phyloP scores from a whole-genome alignment of 2,888 invertebrate species.

The Pterostichus niger region DNA sequence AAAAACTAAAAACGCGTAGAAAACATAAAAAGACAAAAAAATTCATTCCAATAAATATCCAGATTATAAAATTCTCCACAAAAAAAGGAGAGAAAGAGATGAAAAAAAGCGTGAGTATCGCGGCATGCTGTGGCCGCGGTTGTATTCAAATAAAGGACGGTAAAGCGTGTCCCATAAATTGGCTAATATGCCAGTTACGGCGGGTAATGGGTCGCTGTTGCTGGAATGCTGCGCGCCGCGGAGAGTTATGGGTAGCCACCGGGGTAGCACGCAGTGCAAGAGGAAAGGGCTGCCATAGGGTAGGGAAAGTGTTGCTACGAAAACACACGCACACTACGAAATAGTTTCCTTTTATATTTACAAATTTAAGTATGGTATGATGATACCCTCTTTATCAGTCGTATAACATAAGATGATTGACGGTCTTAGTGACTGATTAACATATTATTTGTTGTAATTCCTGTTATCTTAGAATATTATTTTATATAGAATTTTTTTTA shows the following conservation, averaged over 20 bases:
- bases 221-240: conserved; percentile 28
- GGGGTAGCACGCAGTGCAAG: conserved; percentile 7
- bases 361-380: not conserved
- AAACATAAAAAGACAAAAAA: conserved; percentile 63
- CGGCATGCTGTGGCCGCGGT: conserved; percentile 20
- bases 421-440: too few species aligned
- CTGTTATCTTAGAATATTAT: too few species aligned
- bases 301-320: not conserved
- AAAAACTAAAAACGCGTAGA: conserved; percentile 61
- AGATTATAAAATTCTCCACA: conserved; percentile 65
- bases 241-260: conserved; percentile 30
- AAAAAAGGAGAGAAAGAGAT: conserved; percentile 45
- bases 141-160: conserved; percentile 37
- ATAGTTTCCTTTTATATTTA: not conserved
- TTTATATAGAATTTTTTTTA: too few species aligned
- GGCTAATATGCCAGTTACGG: conserved; percentile 53
- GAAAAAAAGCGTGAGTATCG: conserved; percentile 25
- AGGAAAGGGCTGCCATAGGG: not conserved
- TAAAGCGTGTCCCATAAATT: conserved; percentile 54
- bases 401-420: too few species aligned
- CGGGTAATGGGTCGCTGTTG: conserved; percentile 50
- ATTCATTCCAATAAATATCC: conserved; percentile 64
- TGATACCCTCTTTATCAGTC: too few species aligned
- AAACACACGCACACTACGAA: not conserved
- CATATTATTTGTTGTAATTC: too few species aligned